Percentiles rank a stretch among this genome's conserved stretches.
These are phyloP conservation scores for Emydoidea blandingii DNA, from an alignment of 2,797 vertebrate genomes.

Conservation along the genomic window DNA sequence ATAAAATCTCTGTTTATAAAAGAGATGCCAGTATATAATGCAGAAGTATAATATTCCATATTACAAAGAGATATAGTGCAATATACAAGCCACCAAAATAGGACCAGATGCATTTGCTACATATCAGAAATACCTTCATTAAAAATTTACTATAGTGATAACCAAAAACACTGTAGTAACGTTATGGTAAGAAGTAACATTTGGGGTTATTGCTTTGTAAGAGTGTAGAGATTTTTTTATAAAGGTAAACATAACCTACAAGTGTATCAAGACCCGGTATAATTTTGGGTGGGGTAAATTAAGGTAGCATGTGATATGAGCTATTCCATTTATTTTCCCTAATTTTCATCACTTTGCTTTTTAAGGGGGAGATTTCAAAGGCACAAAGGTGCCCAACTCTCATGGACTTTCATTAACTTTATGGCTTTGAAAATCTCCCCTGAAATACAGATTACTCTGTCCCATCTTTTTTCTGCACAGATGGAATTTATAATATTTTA, in stretches of 20 bases:
- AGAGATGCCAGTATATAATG: conserved; percentile 42
- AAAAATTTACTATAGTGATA: conserved; percentile 9
- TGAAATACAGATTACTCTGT: background rate
- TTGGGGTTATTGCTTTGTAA: background rate
- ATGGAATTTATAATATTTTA: background rate
- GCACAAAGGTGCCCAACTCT: background rate
- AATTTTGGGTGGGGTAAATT: background rate
- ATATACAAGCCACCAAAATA: conserved; percentile 3
- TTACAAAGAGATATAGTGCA: background rate
- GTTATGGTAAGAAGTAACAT: conserved; percentile 12
- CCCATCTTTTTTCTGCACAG: background rate
- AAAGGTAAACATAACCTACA: background rate
- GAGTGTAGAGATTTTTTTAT: background rate
- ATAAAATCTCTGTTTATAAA: conserved; percentile 52
- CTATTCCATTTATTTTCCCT: conserved; percentile 11
- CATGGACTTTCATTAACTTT: conserved; percentile 15
- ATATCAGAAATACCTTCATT: background rate
- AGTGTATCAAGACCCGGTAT: background rate
- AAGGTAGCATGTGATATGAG: background rate
- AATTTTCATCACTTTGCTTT: conserved; percentile 29
- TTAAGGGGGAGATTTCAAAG: conserved; percentile 4
- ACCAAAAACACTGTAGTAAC: conserved; percentile 1
- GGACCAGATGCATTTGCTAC: background rate
- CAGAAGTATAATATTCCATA: conserved; percentile 42
- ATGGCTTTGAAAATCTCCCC: conserved; percentile 14